Conservation (phyloP, 2,797 vertebrate genomes). For the Sebastes nivosus region DNA sequence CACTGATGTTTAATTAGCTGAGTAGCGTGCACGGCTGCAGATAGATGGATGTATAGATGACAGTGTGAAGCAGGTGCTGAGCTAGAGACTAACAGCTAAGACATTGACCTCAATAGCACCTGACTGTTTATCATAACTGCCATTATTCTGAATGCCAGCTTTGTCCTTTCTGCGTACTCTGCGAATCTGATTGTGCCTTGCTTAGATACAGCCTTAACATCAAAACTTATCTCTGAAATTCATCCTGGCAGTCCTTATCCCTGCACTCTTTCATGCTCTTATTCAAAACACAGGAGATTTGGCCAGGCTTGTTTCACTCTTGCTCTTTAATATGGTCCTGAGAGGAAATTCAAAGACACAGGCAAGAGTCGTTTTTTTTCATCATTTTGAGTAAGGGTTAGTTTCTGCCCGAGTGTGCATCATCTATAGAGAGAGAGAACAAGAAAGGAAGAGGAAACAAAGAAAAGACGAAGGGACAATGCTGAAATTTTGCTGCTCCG, state of each 20-base stretch:
- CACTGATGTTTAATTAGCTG: slow-evolving; percentile 62
- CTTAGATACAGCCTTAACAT: slow-evolving; percentile 56
- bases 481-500: neutral
- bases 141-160: slow-evolving; percentile 59
- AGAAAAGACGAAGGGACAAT: slow-evolving; percentile 4
- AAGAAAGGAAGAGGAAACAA: slow-evolving; percentile 6
- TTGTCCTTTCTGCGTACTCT: slow-evolving; percentile 39
- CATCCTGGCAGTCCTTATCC: slow-evolving; percentile 68
- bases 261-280: slow-evolving; percentile 63
- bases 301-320: slow-evolving; percentile 56
- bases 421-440: slow-evolving; percentile 11
- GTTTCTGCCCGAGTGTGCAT: slow-evolving; percentile 25
- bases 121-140: slow-evolving; percentile 54
- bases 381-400: slow-evolving; percentile 40
- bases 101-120: slow-evolving; percentile 44
- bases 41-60: slow-evolving; percentile 48
- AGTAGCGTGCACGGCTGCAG: slow-evolving; percentile 31
- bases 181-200: slow-evolving; percentile 46
- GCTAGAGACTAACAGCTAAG: slow-evolving; percentile 12
- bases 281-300: slow-evolving; percentile 68
- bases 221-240: slow-evolving; percentile 73
- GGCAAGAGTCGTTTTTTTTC: slow-evolving; percentile 11
- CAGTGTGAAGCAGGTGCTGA: slow-evolving; percentile 46
- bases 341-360: slow-evolving; percentile 63
- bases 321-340: slow-evolving; percentile 62